Base-by-base conservation (phyloP, 2,888 invertebrate genomes). In the Parelbella ahira region DNA sequence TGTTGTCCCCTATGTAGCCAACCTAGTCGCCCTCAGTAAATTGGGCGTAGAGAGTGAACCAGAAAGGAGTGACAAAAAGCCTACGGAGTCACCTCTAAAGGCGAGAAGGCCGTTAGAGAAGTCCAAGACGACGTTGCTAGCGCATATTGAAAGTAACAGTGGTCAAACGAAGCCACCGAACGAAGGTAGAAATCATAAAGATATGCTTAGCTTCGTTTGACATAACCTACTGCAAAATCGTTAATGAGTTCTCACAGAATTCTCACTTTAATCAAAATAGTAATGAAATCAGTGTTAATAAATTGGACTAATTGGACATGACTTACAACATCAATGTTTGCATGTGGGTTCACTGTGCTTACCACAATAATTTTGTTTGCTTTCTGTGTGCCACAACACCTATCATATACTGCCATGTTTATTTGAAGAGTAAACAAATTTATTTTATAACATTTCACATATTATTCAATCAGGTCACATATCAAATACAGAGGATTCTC, bases 21-120 rank as follows among this genome's bases (percentile, higher is more conserved):
- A 80, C 80, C 86, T 87, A 70, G 83, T 84, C 63, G 87, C 86
- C 65, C 87, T 87, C 74, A 84, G 87, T 87, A 84, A 84, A 65
- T 81, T 87, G 87, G 87, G 86, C 58, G 76, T 87, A 60, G 84
- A 84, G 61, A 68, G 68, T 70, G 84, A 84, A 60, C 62, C 75
- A 48, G 81, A 83, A 63, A 50, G 74, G 62, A 79, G 66, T 63
- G 75, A 73, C 58, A 83, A 78, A 81, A 83, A 78, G 61, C 72
- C 81, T 48, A 72, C 73, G 69, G 80, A 79, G 67, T 82, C 82
- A 47, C 82, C 84, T 58, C 64, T 81, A 56, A 87, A 84, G 65
- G 68, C 60, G 61, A 72, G 87, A 63, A 70, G 78, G 68, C 77
- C 75, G 42, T 67, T 86, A 63, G 84, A 83, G 77, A 87, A 86